Percentiles rank a stretch among this genome's conserved stretches.
Conservation (phyloP, 2,113 vertebrate genomes). For the Pseudopipra pipra region DNA sequence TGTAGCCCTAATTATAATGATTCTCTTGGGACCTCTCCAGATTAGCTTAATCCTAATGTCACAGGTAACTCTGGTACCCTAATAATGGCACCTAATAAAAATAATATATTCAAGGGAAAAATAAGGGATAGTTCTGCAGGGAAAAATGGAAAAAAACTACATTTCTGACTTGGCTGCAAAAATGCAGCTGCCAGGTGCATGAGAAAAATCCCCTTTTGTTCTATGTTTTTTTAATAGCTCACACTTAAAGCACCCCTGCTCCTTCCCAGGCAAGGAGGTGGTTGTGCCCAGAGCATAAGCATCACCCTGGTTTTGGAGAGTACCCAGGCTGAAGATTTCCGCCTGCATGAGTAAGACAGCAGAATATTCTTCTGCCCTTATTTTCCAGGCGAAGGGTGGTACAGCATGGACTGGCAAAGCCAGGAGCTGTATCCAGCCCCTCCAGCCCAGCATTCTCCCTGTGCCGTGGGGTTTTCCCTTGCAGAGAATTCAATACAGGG, state of each 20-base stretch:
- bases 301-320: rapidly evolving
- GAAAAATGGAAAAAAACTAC: rapidly evolving
- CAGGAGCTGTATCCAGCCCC: background rate
- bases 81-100: background rate
- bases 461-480: rapidly evolving
- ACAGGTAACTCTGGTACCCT: background rate
- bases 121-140: background rate
- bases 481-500: rapidly evolving
- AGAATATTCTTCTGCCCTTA: background rate
- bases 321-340: background rate
- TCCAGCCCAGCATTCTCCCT: rapidly evolving
- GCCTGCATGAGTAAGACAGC: background rate
- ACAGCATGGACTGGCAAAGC: background rate
- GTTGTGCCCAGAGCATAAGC: background rate
- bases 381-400: background rate
- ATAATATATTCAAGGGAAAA: rapidly evolving
- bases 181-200: background rate
- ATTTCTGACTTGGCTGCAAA: background rate
- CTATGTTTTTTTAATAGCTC: background rate
- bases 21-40: rapidly evolving
- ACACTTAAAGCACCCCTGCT: background rate
- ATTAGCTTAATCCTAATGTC: background rate
- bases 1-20: background rate
- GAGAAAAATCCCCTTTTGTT: background rate
- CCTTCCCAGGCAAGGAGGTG: background rate